phyloP scores from a whole-genome alignment of 2,113 vertebrate genomes.

The Poeciliopsis turrubarensis region DNA sequence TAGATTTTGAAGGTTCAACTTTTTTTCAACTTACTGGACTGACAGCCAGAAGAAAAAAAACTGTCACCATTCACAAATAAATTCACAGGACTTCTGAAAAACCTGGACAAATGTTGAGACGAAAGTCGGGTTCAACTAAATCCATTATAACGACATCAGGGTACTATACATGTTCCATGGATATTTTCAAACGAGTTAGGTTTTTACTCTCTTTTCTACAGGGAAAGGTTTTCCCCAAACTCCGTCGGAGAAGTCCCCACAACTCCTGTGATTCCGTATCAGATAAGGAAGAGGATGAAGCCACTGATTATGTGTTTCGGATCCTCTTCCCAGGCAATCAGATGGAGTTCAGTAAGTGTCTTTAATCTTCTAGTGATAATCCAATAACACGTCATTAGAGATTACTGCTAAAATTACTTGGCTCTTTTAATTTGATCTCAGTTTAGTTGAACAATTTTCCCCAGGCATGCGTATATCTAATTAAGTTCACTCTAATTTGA shows the following conservation, averaged over 20 bases:
- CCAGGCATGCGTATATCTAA: not conserved
- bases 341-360: constrained; percentile 88
- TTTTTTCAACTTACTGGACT: too few species aligned
- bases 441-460: constrained; percentile 28
- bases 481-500: constrained; percentile 17
- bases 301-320: constrained; percentile 96
- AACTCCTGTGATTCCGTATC: constrained; percentile 90
- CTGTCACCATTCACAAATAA: not conserved
- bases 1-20: too few species aligned
- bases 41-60: too few species aligned
- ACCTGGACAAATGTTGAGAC: not conserved
- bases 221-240: constrained; percentile 97
- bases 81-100: not conserved
- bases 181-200: not conserved
- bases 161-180: not conserved
- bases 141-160: not conserved
- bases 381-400: constrained; percentile 23
- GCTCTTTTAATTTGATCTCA: not conserved
- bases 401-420: constrained; percentile 24
- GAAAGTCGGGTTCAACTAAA: not conserved
- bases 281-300: constrained; percentile 96
- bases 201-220: constrained; percentile 51
- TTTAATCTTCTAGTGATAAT: constrained; percentile 36
- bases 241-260: constrained; percentile 91
- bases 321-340: constrained; percentile 92